Percentiles rank a stretch among this genome's conserved stretches.
phyloP scores from a whole-genome alignment of 2,888 invertebrate genomes.

The Ariolimax columbianus region DNA sequence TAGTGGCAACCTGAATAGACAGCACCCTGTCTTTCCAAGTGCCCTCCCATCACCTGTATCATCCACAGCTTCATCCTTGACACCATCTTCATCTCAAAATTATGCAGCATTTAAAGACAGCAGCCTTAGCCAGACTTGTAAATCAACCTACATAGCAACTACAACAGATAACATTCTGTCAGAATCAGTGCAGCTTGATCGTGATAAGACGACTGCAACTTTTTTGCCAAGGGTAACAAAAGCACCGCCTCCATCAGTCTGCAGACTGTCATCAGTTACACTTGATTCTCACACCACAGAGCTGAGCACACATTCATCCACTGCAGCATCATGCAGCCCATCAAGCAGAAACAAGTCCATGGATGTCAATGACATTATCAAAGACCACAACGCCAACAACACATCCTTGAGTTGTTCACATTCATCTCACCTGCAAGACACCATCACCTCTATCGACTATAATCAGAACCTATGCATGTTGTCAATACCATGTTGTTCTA shows the following conservation, averaged over 20 bases:
- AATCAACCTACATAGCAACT: background rate
- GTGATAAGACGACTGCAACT: background rate
- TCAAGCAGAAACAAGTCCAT: background rate
- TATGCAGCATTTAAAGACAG: background rate
- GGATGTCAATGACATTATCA: conserved; percentile 5
- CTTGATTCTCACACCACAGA: background rate
- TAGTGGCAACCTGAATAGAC: conserved; percentile 2
- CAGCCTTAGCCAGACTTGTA: background rate
- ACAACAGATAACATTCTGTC: background rate
- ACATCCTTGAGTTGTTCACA: conserved; percentile 23
- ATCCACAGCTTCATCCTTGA: background rate
- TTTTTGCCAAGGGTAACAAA: background rate
- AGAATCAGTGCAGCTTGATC: background rate
- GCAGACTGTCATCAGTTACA: background rate
- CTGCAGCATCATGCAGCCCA: background rate
- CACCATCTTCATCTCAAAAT: conserved; percentile 2
- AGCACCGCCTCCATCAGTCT: background rate
- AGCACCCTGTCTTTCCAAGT: background rate
- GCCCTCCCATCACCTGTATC: background rate
- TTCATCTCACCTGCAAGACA: conserved; percentile 11
- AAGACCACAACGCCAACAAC: conserved; percentile 44
- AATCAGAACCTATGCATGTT: conserved; percentile 3
- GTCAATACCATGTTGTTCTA: background rate
- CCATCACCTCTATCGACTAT: background rate
- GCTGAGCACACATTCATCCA: background rate